phyloP scores from a whole-genome alignment of 2,113 vertebrate genomes.

The Caranx ignobilis region DNA sequence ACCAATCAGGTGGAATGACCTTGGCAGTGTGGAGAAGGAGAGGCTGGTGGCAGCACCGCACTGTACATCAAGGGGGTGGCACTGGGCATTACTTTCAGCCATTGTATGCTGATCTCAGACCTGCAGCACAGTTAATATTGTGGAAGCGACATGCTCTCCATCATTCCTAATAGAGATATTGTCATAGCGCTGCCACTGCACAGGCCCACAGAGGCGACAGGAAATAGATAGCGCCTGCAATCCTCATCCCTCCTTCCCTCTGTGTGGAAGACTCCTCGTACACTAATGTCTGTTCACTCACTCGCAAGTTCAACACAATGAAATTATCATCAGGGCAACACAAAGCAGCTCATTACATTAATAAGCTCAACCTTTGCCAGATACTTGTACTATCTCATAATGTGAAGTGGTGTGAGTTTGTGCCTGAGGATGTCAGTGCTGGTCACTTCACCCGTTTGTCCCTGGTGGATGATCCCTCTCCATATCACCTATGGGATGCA shows the following conservation, averaged over 20 bases:
- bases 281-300: constrained; percentile 10
- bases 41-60: constrained; percentile 26
- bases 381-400: no score
- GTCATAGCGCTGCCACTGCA: constrained; percentile 69
- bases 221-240: constrained; percentile 64
- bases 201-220: constrained; percentile 46
- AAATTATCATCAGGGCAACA: neutral
- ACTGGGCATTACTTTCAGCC: constrained; percentile 61
- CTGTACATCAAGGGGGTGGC: constrained; percentile 49
- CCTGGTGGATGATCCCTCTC: no score
- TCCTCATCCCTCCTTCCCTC: constrained; percentile 50
- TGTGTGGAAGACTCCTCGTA: neutral
- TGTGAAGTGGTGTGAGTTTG: no score
- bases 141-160: constrained; percentile 60
- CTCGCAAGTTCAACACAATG: neutral
- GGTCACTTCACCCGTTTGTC: no score
- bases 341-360: neutral
- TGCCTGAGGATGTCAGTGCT: no score
- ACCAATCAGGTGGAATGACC: constrained; percentile 70
- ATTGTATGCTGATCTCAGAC: constrained; percentile 47
- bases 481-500: no score
- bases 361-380: neutral
- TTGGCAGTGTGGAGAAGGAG: constrained; percentile 68
- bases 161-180: constrained; percentile 80
- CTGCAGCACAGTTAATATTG: constrained; percentile 72